Conservation (phyloP, 2,888 invertebrate genomes). For the Macaria liturata region DNA sequence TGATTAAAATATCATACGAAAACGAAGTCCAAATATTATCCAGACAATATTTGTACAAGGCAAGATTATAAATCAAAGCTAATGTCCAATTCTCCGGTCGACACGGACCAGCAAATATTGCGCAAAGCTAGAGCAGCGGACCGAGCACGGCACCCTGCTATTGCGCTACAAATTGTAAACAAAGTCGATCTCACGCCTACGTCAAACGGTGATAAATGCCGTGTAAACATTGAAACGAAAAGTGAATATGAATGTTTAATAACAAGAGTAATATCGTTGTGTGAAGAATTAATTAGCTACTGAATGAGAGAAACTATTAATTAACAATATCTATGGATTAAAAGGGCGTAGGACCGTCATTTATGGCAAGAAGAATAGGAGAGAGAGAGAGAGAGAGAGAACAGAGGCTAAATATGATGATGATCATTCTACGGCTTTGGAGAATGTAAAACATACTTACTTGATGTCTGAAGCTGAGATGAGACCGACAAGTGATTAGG, state of each 20-base stretch:
- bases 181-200: conserved; percentile 50
- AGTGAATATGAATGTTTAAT: conserved; percentile 17
- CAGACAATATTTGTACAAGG: too few species aligned
- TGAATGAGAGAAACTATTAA: neutral
- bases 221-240: conserved; percentile 27
- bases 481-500: too few species aligned
- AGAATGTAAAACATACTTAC: too few species aligned
- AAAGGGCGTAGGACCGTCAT: too few species aligned
- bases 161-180: conserved; percentile 46
- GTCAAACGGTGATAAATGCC: conserved; percentile 43
- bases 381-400: too few species aligned
- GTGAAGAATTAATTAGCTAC: neutral
- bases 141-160: conserved; percentile 39
- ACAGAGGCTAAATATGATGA: too few species aligned
- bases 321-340: too few species aligned
- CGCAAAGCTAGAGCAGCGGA: conserved; percentile 43
- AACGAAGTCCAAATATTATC: too few species aligned
- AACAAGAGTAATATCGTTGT: conserved; percentile 9
- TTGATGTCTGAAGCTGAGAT: too few species aligned
- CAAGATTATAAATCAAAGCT: neutral
- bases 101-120: conserved; percentile 29
- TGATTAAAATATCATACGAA: too few species aligned
- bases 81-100: conserved; percentile 12
- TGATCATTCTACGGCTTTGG: too few species aligned
- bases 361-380: too few species aligned